These are phyloP conservation scores for Morone saxatilis DNA, from an alignment of 2,113 vertebrate genomes.

Conservation along the genomic window DNA sequence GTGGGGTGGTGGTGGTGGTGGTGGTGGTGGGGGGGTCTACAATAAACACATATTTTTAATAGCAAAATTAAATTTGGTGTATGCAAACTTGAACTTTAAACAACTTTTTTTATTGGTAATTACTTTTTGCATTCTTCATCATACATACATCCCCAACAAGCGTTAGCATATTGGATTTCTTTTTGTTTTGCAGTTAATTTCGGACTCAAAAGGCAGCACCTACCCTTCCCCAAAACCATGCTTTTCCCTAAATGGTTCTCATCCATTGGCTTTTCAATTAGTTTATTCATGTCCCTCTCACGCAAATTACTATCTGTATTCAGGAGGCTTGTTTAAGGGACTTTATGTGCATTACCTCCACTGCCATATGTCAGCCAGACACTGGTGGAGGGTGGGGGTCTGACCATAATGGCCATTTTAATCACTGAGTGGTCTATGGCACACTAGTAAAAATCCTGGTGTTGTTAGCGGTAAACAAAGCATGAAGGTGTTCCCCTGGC, in stretches of 20 bases:
- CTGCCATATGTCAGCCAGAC: conserved; percentile 77
- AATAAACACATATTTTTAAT: background rate
- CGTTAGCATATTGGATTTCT: conserved; percentile 4
- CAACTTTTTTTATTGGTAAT: background rate
- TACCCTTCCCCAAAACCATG: background rate
- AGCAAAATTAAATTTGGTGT: background rate
- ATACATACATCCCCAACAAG: background rate
- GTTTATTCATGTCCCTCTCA: conserved; percentile 59
- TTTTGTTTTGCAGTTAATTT: conserved; percentile 21
- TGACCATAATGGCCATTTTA: conserved; percentile 56
- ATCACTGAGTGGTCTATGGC: conserved; percentile 59
- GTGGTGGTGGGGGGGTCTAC: background rate
- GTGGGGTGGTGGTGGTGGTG: too few species aligned
- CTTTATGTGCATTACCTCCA: conserved; percentile 72
- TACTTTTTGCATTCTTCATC: background rate
- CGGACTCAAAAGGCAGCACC: conserved; percentile 1
- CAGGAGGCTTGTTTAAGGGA: conserved; percentile 57
- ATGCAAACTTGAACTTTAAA: background rate
- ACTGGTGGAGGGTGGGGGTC: conserved; percentile 51
- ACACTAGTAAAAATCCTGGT: conserved; percentile 43
- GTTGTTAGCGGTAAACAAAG: conserved; percentile 58
- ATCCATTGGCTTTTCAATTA: conserved; percentile 50
- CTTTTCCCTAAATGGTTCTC: conserved; percentile 38
- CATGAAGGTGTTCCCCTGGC: conserved; percentile 51
- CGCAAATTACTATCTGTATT: conserved; percentile 59